phyloP scores from a whole-genome alignment of 2,113 vertebrate species.

The Furnarius figulus region DNA sequence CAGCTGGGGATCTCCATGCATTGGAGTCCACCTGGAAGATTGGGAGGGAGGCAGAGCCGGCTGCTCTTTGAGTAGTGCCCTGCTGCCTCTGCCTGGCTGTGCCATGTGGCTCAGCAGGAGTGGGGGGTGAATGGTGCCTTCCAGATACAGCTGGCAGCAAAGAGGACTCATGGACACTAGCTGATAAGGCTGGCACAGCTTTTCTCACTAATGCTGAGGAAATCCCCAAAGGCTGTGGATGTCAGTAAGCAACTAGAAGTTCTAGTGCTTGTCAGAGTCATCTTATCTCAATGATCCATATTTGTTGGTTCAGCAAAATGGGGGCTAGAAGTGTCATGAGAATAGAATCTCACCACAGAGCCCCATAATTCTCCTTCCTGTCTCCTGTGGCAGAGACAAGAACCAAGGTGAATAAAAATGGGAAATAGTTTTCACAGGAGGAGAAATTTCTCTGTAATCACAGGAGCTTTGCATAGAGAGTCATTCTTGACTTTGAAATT shows the following conservation, averaged over 20 bases:
- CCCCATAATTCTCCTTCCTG: neutral
- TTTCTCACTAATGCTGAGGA: neutral
- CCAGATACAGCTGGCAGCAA: neutral
- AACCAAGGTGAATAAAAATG: neutral
- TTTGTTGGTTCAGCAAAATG: slow-evolving; percentile 9
- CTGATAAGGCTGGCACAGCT: neutral
- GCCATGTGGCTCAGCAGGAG: neutral
- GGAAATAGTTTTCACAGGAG: neutral
- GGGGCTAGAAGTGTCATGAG: neutral
- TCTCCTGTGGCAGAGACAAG: neutral
- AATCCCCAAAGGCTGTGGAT: neutral
- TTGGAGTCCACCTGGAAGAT: neutral
- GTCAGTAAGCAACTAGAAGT: neutral
- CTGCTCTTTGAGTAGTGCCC: neutral
- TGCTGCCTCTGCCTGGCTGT: neutral
- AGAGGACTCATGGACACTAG: neutral
- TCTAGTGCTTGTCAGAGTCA: neutral
- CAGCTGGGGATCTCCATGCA: accelerated
- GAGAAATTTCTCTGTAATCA: neutral
- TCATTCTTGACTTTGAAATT: neutral
- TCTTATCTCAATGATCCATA: neutral
- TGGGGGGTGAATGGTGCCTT: neutral
- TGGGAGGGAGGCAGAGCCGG: neutral
- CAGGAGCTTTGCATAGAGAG: neutral
- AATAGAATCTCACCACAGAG: neutral